These are phyloP conservation scores for Sterrhoptilus dennistouni DNA, from an alignment of 2,113 vertebrate species.

Conservation along the genomic window DNA sequence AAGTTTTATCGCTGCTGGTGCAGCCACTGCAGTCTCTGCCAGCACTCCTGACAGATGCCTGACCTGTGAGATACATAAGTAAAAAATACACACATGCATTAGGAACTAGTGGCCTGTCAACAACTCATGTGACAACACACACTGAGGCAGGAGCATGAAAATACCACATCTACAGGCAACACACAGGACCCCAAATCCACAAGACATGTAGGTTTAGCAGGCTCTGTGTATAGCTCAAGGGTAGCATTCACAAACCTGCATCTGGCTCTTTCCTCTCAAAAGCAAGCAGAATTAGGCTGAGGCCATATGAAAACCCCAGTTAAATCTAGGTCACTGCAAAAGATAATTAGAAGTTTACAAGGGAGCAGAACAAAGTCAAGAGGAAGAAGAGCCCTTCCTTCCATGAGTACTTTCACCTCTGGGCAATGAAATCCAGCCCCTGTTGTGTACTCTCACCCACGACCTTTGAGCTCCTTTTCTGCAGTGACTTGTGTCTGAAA, in stretches of 20 bases:
- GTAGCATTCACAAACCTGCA: neutral
- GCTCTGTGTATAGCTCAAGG: neutral
- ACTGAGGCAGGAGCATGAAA: neutral
- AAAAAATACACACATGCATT: accelerated
- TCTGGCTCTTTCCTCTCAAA: neutral
- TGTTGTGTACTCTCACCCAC: neutral
- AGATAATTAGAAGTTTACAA: neutral
- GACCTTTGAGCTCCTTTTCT: neutral
- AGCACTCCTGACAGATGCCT: neutral
- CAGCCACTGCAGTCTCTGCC: neutral
- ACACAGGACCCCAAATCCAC: neutral
- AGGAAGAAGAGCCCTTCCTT: neutral
- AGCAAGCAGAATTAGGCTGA: neutral
- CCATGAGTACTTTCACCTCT: too few species aligned
- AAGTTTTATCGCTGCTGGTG: accelerated
- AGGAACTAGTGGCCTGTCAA: neutral
- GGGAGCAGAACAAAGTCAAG: neutral
- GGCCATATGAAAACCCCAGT: neutral
- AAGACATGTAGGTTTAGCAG: accelerated
- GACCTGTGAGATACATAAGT: neutral
- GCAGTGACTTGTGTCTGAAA: neutral
- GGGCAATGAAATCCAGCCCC: neutral
- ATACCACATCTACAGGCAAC: neutral
- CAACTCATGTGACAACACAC: neutral
- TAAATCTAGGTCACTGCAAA: neutral